Base-by-base conservation (phyloP, 2,888 invertebrate species). In the Cosmia pyralina region DNA sequence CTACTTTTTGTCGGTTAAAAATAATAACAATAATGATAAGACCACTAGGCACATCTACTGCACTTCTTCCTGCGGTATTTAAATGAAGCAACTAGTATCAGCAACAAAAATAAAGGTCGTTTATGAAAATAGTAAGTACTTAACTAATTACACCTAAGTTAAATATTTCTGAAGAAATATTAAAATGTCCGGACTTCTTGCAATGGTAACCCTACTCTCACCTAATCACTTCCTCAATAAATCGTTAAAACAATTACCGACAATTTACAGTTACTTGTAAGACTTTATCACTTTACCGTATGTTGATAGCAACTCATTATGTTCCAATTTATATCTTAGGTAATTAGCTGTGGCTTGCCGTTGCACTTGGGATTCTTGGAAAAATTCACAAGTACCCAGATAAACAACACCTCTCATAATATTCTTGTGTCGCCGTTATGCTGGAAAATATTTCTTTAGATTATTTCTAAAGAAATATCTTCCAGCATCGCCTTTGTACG, bases 181-280 rank as follows among this genome's bases (percentile, higher is more conserved):
- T 28, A 28, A 28, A 28, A 28, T 28, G 28, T 2, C 3, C 69
- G 15, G 17, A 44, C 2, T 38, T 50, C 57, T 19, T 17, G 44
- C 34, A 8, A 46, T 41, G 17, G 38, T 13, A 64, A 59, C 67
- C 58, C 38, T 13, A 67, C 22, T 52, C 44, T 48, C 34, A 50
- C 53, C 28, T 75, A 70, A 79, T 63, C 50, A 46, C 17, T 57
- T 59, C 55, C 70, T 57, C 75, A 71, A 75, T 79, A 64, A 75
- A 75, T 63, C 53, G 55, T 57, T 75, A 68, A 75, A 64, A 68
- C 60, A 68, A 75, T 71, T 68, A 68, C 28, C 34, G 13, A 44
- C 22, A 53, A 59, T 68, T 66, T 64, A 59, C 69, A 57, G 64
- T 59, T 46, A 41, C 8, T 41, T 69, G 59, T 64, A 68, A 79